Evolutionary conservation across 2,113 vertebrate genomes (phyloP).

Genomic region (Tragelaphus buxtoni): DNA sequence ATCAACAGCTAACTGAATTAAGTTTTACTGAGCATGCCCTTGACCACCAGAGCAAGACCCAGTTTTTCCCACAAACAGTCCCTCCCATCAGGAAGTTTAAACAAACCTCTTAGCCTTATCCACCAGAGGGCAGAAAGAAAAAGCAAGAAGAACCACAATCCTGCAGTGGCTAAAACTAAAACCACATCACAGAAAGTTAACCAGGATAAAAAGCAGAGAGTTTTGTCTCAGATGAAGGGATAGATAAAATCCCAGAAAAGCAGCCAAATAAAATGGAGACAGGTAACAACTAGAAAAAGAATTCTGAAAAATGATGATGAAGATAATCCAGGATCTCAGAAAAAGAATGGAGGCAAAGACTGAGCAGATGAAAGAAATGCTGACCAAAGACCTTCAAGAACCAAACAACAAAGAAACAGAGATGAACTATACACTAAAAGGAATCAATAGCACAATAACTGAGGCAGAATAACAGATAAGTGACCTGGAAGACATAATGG

Average conservation of each 20-base stretch:
- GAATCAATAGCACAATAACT: background rate
- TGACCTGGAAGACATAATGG: background rate
- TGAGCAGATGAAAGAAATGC: background rate
- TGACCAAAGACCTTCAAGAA: background rate
- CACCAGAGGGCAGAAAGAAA: background rate
- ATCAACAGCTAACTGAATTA: background rate
- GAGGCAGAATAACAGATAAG: background rate
- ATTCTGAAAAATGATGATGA: background rate
- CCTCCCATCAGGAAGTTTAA: background rate
- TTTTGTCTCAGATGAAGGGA: background rate
- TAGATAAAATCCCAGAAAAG: background rate
- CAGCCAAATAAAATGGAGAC: background rate
- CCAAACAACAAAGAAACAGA: background rate
- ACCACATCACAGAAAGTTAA: background rate
- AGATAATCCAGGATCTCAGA: background rate
- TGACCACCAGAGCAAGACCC: background rate
- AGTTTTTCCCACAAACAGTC: background rate
- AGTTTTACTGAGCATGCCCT: background rate
- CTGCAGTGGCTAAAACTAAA: background rate
- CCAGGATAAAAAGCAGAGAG: background rate
- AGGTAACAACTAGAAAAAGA: background rate
- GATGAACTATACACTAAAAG: background rate
- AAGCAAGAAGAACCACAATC: background rate
- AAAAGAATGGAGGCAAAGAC: background rate
- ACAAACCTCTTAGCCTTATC: background rate